Percentiles rank a stretch among this genome's conserved stretches.
Conservation (phyloP, 2,888 invertebrate genomes). For the Drosophila gaucha region DNA sequence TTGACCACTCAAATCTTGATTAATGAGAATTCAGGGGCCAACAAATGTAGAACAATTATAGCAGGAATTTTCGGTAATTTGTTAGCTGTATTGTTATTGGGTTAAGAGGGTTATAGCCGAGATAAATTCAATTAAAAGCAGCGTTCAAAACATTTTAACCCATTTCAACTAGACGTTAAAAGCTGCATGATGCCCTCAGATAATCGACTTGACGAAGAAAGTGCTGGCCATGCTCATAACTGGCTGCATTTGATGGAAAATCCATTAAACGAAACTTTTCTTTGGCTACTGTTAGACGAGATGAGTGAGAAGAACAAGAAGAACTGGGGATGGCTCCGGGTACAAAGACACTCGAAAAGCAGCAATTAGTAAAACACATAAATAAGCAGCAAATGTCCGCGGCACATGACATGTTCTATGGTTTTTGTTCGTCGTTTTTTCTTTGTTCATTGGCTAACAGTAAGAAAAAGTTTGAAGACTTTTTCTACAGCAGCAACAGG, state of each 20-base stretch:
- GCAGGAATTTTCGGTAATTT: slow-evolving; percentile 42
- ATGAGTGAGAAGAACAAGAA: too few species aligned
- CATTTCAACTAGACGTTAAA: slow-evolving; percentile 22
- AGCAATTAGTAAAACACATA: slow-evolving; percentile 64
- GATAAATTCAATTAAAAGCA: slow-evolving; percentile 64
- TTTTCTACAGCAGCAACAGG: slow-evolving; percentile 32
- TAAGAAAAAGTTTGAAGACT: slow-evolving; percentile 45
- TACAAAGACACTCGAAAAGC: slow-evolving; percentile 25
- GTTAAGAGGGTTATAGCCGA: slow-evolving; percentile 22
- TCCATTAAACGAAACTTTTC: slow-evolving; percentile 52
- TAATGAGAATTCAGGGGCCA: slow-evolving; percentile 40
- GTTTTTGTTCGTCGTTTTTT: slow-evolving; percentile 2
- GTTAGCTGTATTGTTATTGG: slow-evolving; percentile 32
- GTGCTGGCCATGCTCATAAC: slow-evolving; percentile 59
- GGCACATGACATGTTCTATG: slow-evolving; percentile 40
- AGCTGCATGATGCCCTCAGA: slow-evolving; percentile 41
- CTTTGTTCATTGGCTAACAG: slow-evolving; percentile 34
- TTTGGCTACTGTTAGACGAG: slow-evolving; percentile 41
- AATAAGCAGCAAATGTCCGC: slow-evolving; percentile 36
- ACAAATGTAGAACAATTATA: slow-evolving; percentile 31
- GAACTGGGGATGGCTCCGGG: slow-evolving; percentile 5
- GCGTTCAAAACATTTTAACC: slow-evolving; percentile 62
- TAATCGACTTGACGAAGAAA: slow-evolving; percentile 46
- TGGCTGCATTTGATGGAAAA: slow-evolving; percentile 47
- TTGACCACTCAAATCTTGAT: slow-evolving; percentile 45